Percentiles rank a stretch among this genome's conserved stretches.
Conservation (phyloP, 2,888 invertebrate genomes). For the Drosophila algonquin region DNA sequence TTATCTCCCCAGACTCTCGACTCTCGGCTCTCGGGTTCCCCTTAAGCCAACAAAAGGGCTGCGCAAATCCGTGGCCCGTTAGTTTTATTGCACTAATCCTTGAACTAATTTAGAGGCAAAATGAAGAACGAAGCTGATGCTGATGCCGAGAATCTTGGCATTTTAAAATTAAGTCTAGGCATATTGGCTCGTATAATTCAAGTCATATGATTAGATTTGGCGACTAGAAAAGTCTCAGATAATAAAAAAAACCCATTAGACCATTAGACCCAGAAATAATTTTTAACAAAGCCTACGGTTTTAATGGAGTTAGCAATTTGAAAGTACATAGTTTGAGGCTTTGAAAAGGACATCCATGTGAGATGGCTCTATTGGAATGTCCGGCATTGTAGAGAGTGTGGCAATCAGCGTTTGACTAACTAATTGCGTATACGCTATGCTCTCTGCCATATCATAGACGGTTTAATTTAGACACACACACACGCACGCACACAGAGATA, state of each 20-base stretch:
- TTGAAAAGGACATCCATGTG: not conserved
- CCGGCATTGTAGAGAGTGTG: conserved; percentile 33
- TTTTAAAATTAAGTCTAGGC: conserved; percentile 51
- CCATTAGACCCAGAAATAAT: no score
- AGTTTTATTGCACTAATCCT: conserved; percentile 80
- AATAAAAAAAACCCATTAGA: no score
- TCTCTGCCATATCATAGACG: conserved; percentile 55
- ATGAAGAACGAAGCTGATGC: conserved; percentile 30
- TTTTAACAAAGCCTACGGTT: no score
- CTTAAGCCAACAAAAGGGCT: conserved; percentile 65
- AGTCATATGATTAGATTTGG: conserved; percentile 1
- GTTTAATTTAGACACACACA: conserved; percentile 58
- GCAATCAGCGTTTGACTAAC: conserved; percentile 66
- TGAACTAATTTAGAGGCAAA: conserved; percentile 71
- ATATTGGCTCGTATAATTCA: conserved; percentile 42
- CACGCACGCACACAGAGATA: not conserved
- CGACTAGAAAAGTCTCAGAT: not conserved
- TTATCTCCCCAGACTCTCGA: not conserved
- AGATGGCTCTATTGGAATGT: conserved; percentile 27
- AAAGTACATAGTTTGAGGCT: not conserved
- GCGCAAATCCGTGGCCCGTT: conserved; percentile 69
- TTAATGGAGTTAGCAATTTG: no score
- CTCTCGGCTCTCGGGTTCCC: conserved; percentile 20
- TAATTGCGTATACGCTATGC: conserved; percentile 63
- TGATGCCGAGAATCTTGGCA: conserved; percentile 43